Evolutionary conservation across 1,140 invertebrate genomes (phyloP), one percentile per base, ranked within the genome.

Genomic region (Leptopilina boulardi): DNA sequence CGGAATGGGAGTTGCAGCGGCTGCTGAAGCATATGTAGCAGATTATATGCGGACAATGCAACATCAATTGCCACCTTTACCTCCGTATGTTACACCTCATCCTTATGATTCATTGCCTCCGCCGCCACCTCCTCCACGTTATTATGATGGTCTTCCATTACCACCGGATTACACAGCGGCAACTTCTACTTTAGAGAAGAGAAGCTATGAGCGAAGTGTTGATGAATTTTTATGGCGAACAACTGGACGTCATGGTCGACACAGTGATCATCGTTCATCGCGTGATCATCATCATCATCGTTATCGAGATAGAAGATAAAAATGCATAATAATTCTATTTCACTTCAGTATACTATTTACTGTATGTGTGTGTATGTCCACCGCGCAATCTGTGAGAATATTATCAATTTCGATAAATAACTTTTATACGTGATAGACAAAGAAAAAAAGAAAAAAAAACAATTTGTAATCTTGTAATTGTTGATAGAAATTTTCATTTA

Each of bases 201-300:
- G 95, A 34, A 95, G 94, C 34, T 97, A 97, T 89, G 96, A 98
- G 86, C 93, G 97, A 66, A 97, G 96, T 76, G 97, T 98, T 34
- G 96, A 97, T 88, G 96, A 97, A 87, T 97, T 98, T 88, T 91
- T 98, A 59, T 96, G 97, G 93, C 94, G 97, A 85, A 98, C 96
- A 5, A 82, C 90, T 0, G 88, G 87, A 80, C 85, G 89, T 1
- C 89, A 89, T 19, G 82, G 83, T 70, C 84, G 88, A 15, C 89
- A 91, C 44, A 86, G 78, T 70, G 89, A 91, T 47, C 88, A 90
- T 73, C 86, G 89, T 70, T 89, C 90, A 1, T 90, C 89, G 0
- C 88, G 89, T 9, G 89, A 91, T 84, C 89, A 91, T 51, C 89
- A 91, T 51, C 89, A 90, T 70, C 89, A 90, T 47, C 85, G 90